phyloP scores from a whole-genome alignment of 2,888 invertebrate species.

The Nemotelus pantherinus region DNA sequence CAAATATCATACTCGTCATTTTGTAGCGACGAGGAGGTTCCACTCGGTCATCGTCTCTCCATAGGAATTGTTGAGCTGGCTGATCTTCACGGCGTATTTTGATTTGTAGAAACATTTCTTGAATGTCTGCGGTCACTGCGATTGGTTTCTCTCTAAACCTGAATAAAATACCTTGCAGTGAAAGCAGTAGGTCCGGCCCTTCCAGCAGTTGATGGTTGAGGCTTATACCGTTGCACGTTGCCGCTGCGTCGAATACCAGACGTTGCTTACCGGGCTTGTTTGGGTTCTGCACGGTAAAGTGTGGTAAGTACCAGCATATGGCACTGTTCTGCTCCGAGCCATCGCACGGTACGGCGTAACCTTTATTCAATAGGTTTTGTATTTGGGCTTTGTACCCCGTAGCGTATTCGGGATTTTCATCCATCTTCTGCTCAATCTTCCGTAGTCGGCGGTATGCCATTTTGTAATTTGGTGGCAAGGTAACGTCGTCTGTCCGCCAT shows the following conservation, averaged over 20 bases:
- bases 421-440: background rate
- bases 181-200: slow-evolving; percentile 1
- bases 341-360: background rate
- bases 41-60: background rate
- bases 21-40: background rate
- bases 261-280: slow-evolving; percentile 16
- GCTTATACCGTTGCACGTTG: background rate
- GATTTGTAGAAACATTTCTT: slow-evolving; percentile 8
- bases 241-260: slow-evolving; percentile 15
- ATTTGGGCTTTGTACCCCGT: slow-evolving; percentile 1
- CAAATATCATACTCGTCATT: slow-evolving; percentile 18
- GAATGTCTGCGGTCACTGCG: slow-evolving; percentile 5
- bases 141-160: background rate
- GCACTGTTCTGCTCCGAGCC: background rate
- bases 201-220: slow-evolving; percentile 4
- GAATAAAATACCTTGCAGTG: background rate
- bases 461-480: slow-evolving; percentile 1
- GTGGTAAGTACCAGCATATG: slow-evolving; percentile 15
- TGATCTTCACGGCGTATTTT: background rate
- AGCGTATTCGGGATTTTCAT: background rate
- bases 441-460: background rate
- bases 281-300: slow-evolving; percentile 10
- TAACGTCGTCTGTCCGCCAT: background rate
- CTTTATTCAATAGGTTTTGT: background rate
- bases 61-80: slow-evolving; percentile 13